phyloP scores from a whole-genome alignment of 2,888 invertebrate species.

The Drosophila pseudotalamancana region DNA sequence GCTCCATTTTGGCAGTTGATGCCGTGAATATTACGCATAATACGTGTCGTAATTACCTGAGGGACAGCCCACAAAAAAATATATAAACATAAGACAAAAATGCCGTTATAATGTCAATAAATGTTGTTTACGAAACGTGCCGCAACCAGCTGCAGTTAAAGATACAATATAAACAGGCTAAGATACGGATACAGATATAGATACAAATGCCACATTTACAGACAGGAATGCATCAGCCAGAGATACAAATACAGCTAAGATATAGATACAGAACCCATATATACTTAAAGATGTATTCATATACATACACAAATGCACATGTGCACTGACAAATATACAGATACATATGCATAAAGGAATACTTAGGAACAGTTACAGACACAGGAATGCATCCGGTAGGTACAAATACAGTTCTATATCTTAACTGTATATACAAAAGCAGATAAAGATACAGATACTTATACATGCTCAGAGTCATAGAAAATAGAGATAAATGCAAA shows the following conservation, averaged over 20 bases:
- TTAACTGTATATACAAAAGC: too few species aligned
- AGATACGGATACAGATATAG: not conserved
- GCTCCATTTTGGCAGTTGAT: conserved; percentile 53
- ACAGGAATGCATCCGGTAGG: not conserved
- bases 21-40: conserved; percentile 79
- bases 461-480: too few species aligned
- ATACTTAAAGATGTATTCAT: not conserved
- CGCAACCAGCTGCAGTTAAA: conserved; percentile 4
- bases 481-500: too few species aligned
- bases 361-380: not conserved
- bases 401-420: not conserved
- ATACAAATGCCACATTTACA: too few species aligned
- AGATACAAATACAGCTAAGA: not conserved
- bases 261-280: not conserved
- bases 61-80: conserved; percentile 4
- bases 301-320: too few species aligned
- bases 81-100: conserved; percentile 5
- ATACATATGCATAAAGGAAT: not conserved
- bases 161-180: not conserved
- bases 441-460: not conserved
- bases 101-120: conserved; percentile 71
- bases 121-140: conserved; percentile 75
- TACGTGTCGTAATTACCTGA: conserved; percentile 74
- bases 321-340: not conserved
- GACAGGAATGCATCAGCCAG: too few species aligned